Base-by-base conservation (phyloP, 2,113 vertebrate species). In the Nettapus auritus region DNA sequence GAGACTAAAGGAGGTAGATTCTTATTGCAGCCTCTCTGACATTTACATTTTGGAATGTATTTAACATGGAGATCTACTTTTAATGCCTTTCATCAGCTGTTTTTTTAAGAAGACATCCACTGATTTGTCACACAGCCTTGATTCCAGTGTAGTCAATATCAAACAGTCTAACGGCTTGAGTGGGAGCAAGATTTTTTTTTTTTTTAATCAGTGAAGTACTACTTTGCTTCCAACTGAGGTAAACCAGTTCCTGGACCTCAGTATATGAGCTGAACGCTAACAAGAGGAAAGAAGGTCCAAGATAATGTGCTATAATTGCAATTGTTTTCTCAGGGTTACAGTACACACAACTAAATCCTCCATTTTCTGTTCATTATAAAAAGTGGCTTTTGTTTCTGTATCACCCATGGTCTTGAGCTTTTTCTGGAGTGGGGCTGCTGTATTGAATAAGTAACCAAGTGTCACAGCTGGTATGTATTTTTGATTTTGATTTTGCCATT, bases 231-330 rank as follows among this genome's bases (percentile, higher is more conserved):
- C 15, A 2, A 48, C 69, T 40, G 48, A 95, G 53, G 38, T 82
- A 80, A 84, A 71, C 42, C 23, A 20, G 69, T 73, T 92, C 69
- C 84, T 86, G 78, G 86, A 87, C 86, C 90, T 78, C 66, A 62
- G 0, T 38, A 50, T 52, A 14, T 48, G 34, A 93, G 82, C 77
- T 60, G 77, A 64, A 73, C 3, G 1, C 56, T 83, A 81, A 26
- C 7, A 1, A 2, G 2, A 38, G 63, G 57, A 87, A 50, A 50
- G 22, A 77, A 80, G 67, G 52, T 69, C 63, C 2, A 8, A 74
- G 83, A 53, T 87, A 93, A 68, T 50, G 36, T 46, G 21, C 21
- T 22, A 33, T 75, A 91, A 56, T 44, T 75, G 64, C 14, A 71
- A 2, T 21, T 81, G 34, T 84, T 95, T 88, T 71, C 86, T 85